These are phyloP conservation scores for Drosophila bocqueti DNA, from an alignment of 1,140 invertebrate species.

Conservation along the genomic window DNA sequence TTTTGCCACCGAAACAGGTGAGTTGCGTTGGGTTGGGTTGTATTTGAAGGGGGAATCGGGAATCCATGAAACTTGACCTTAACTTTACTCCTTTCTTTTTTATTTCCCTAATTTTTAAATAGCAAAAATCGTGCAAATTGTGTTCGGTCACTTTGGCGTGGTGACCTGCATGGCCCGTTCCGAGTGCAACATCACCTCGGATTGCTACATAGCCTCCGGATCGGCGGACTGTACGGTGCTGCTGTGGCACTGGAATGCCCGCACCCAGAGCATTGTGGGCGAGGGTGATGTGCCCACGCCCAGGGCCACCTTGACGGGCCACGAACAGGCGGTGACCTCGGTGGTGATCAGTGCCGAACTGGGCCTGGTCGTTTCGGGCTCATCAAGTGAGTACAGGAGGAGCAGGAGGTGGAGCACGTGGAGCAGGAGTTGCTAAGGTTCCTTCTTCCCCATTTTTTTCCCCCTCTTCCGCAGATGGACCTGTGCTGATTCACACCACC, in stretches of 20 bases:
- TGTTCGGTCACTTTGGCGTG: slow-evolving; percentile 99
- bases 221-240: slow-evolving; percentile 99
- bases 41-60: not conserved
- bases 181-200: slow-evolving; percentile 99
- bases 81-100: not conserved
- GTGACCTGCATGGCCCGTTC: slow-evolving; percentile 98
- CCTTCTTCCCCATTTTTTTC: too few relatives aligned
- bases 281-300: slow-evolving; percentile 98
- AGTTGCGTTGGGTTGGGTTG: slow-evolving; percentile 64
- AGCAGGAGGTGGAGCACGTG: too few relatives aligned
- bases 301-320: slow-evolving; percentile 97
- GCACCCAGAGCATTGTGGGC: slow-evolving; percentile 97
- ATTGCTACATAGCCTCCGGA: slow-evolving; percentile 99
- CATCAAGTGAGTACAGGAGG: slow-evolving; percentile 87
- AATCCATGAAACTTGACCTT: not conserved
- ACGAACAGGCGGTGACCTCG: slow-evolving; percentile 97
- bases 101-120: slow-evolving; percentile 57
- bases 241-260: slow-evolving; percentile 99
- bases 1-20: slow-evolving; percentile 96
- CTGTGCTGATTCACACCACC: slow-evolving; percentile 98
- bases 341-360: slow-evolving; percentile 99
- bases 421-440: not conserved
- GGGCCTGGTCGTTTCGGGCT: slow-evolving; percentile 98
- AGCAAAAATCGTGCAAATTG: slow-evolving; percentile 98
- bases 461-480: slow-evolving; percentile 90